These are phyloP conservation scores for Tolmerus cingulatus DNA, from an alignment of 2,888 invertebrate species.

Conservation along the genomic window DNA sequence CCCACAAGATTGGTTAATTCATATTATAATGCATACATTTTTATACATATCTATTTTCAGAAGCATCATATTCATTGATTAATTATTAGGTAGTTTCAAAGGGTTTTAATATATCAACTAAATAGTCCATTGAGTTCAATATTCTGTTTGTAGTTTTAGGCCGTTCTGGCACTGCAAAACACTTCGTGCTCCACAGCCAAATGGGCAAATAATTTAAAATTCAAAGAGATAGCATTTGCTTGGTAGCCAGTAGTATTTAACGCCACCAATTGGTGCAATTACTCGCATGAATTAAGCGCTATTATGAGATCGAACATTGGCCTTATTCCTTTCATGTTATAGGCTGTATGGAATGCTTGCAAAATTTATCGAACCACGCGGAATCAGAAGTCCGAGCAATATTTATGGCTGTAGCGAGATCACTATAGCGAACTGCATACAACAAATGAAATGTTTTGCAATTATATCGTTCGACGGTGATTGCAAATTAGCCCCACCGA, in stretches of 20 bases:
- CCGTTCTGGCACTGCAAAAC: neutral
- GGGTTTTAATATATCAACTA: neutral
- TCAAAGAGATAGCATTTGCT: neutral
- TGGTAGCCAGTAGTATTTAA: neutral
- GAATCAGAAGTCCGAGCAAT: neutral
- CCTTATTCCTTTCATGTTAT: neutral
- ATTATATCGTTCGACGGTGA: neutral
- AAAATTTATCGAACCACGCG: neutral
- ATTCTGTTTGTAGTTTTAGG: neutral
- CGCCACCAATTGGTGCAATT: neutral
- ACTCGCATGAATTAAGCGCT: neutral
- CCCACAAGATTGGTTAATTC: no score
- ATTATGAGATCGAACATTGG: neutral
- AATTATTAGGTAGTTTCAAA: neutral
- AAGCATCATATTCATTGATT: no score
- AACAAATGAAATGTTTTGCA: neutral
- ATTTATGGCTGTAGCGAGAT: neutral
- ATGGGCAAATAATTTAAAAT: neutral
- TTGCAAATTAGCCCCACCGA: neutral
- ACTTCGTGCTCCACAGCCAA: neutral
- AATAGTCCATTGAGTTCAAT: neutral
- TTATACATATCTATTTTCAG: no score
- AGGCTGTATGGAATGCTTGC: neutral
- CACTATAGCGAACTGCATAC: neutral
- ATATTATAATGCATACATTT: no score